These are phyloP conservation scores for Pavo muticus DNA, from an alignment of 2,113 vertebrate species.

Conservation along the genomic window DNA sequence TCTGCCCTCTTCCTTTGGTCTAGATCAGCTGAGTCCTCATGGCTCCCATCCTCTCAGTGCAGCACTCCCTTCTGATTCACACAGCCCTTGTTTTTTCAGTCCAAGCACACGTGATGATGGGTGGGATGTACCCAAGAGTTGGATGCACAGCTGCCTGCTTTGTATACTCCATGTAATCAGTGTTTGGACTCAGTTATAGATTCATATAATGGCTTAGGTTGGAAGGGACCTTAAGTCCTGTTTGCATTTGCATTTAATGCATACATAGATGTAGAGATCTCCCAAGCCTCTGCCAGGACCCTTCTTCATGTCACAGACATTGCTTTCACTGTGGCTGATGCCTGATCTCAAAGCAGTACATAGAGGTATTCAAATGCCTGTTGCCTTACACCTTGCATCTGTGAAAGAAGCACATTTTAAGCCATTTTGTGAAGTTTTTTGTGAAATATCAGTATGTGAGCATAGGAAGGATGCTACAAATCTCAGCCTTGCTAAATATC, in stretches of 20 bases:
- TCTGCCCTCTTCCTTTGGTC: rapidly evolving
- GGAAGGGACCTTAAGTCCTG: not conserved
- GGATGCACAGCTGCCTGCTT: not conserved
- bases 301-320: rapidly evolving
- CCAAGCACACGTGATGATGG: rapidly evolving
- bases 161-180: rapidly evolving
- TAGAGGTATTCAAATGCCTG: not conserved
- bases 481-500: not conserved
- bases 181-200: not conserved
- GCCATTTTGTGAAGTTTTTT: rapidly evolving
- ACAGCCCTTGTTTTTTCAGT: not conserved
- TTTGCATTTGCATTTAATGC: not conserved
- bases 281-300: not conserved
- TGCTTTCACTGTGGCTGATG: not conserved
- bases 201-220: too few relatives aligned
- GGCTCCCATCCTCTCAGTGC: too few relatives aligned
- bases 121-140: rapidly evolving
- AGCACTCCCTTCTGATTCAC: not conserved
- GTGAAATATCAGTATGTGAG: not conserved
- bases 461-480: rapidly evolving
- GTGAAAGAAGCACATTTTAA: not conserved
- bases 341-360: not conserved
- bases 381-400: not conserved
- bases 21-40: rapidly evolving
- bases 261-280: rapidly evolving